These are phyloP conservation scores for Amphimallon solstitiale DNA, from an alignment of 2,888 invertebrate species.

Conservation along the genomic window DNA sequence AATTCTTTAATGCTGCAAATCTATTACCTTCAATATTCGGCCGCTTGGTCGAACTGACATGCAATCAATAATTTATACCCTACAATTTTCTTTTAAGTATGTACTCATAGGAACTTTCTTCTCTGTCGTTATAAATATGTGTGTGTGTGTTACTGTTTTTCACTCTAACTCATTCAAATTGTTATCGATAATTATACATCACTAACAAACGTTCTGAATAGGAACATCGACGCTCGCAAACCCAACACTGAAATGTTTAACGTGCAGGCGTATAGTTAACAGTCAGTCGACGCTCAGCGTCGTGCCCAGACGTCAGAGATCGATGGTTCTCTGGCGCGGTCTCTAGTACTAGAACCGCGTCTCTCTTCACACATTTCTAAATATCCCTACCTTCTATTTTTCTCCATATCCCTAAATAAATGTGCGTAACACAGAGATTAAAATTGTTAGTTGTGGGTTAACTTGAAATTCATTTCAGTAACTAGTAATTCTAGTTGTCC, in stretches of 20 bases:
- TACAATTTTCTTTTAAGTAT: no score
- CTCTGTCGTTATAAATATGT: not conserved
- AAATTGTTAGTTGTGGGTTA: constrained; percentile 18
- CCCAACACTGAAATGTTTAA: not conserved
- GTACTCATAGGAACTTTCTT: not conserved
- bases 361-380: constrained; percentile 17
- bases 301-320: not conserved
- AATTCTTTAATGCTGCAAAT: no score
- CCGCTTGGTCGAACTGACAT: no score
- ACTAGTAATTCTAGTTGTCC: not conserved
- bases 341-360: not conserved
- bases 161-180: no score
- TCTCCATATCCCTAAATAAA: constrained; percentile 28
- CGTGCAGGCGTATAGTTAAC: not conserved
- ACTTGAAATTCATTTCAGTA: constrained; percentile 8
- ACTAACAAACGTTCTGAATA: not conserved
- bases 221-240: not conserved
- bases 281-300: constrained; percentile 17
- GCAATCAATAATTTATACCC: no score
- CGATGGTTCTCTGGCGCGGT: not conserved
- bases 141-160: no score
- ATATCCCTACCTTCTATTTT: constrained; percentile 25
- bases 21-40: no score
- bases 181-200: no score
- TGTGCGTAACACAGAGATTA: constrained; percentile 23